Evolutionary conservation across 2,113 vertebrate genomes (phyloP), one percentile per base, ranked within the genome.

Genomic region (Gymnarchus niloticus): DNA sequence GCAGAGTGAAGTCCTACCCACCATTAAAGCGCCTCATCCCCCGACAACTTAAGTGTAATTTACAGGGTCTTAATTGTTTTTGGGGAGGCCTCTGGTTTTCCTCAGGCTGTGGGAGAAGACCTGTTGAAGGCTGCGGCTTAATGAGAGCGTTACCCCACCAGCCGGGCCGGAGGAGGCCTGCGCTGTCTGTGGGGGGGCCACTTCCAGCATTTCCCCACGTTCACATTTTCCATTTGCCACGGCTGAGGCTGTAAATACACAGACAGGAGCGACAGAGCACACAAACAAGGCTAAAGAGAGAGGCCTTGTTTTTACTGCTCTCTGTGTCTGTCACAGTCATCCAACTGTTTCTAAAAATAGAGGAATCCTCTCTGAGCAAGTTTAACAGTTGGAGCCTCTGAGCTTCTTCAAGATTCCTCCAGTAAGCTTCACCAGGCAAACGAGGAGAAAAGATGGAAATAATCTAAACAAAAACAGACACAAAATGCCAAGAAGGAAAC

Each of bases 51-150:
- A 73, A 9, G 23, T 44, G n/a, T 46, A 49, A 84, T 84, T 69
- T 14, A 49, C 57, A 73, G 21, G 46, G 61, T 48, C 57, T 44
- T 49, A 84, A 84, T 73, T 52, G 9, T 23, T 84, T 49, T 73
- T 2, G 23, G 41, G 57, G 83, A 25, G 25, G 83, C n/a, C 59
- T 84, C 83, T 84, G 83, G 28, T 76, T 84, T 84, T 49, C 59
- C 56, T 83, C 83, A 59, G 12, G 83, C 56, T 46, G 21, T 25
- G 37, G 33, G 54, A 25, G 41, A n/a, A 1, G 48, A 23, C n/a
- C 44, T 73, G 65, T 7, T 51, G 83, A 84, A 44, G 19, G 46
- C 48, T 9, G 28, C 14, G 59, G 46, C 59, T 85, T 77, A 54
- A 85, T 77, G 28, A 33, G 49, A 46, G 48, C 57, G 25, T 85